Base-by-base conservation (phyloP, 1,140 invertebrate species). In the Drosophila rhopaloa region DNA sequence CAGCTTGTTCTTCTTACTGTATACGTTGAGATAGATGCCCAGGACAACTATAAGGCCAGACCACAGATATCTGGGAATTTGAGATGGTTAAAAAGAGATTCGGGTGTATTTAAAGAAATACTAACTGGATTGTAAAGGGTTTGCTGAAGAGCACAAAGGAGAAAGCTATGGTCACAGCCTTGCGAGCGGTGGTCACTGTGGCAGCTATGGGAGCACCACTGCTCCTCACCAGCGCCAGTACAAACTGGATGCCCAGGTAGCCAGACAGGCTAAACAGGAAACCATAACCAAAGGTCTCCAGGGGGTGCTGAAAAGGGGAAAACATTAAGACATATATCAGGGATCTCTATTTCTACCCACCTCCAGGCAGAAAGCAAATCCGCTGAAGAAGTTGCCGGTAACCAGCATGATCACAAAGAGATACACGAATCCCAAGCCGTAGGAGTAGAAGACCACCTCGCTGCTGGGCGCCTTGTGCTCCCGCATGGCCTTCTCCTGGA, bases 81-180 rank as follows among this genome's bases (percentile, higher is more conserved):
- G 24, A 55, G 16, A 50, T 29, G 32, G 46, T 44, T 29, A 14
- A 14, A 0, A 35, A 14, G 8, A 0, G 1, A 13, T 14, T 9
- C 19, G 1, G 4, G 0, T 10, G 11, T 0, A 8, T 0, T 11
- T 32, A 0, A 5, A 11, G 4, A 0, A 1, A 50, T 47, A 95
- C 96, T 96, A 94, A 98, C 96, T 98, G 96, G 65, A 97, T 94
- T 10, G 97, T 97, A 89, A 99, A 99, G 6, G 98, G 98, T 92
- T 99, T 99, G 91, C 96, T 95, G 90, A 99, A 99, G 76, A 98
- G 95, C 41, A 98, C 67, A 93, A 99, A 99, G 1, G 98, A 99
- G 63, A 99, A 94, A 40, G 98, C 93, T 53, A 99, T 98, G 1
- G 98, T 98, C 1, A 99, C 93, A 24, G 97, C 97, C 93, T 99